Conservation (phyloP, 1,140 invertebrate species). For the Centruroides sculpturatus region DNA sequence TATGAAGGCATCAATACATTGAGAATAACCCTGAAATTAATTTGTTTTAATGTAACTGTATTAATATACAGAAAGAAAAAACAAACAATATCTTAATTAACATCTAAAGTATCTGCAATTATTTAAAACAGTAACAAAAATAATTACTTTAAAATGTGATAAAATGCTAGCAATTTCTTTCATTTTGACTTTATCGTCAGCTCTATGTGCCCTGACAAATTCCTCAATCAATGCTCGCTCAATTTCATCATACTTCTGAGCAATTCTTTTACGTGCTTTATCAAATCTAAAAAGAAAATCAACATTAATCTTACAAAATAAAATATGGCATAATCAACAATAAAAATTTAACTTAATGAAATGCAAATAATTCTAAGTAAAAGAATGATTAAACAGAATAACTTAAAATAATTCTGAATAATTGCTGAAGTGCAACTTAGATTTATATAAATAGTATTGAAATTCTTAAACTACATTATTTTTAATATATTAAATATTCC, state of each 20-base stretch:
- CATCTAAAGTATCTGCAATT: too few species aligned
- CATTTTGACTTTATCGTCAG: slow-evolving; percentile 74
- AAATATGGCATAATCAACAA: background rate
- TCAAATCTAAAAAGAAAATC: slow-evolving; percentile 48
- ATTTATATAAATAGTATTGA: too few species aligned
- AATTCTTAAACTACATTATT: too few species aligned
- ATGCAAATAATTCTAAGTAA: too few species aligned
- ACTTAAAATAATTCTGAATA: too few species aligned
- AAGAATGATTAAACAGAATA: too few species aligned
- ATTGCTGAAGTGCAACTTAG: too few species aligned
- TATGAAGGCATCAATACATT: slow-evolving; percentile 93
- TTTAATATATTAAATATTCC: too few species aligned
- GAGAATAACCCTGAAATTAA: slow-evolving; percentile 57
- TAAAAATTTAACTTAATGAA: background rate
- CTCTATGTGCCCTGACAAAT: slow-evolving; percentile 70
- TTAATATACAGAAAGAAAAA: background rate
- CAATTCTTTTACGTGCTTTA: slow-evolving; percentile 74
- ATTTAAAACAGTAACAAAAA: background rate
- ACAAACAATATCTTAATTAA: too few species aligned
- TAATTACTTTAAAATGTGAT: slow-evolving; percentile 68
- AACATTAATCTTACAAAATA: slow-evolving; percentile 13
- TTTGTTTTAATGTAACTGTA: background rate
- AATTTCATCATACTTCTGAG: slow-evolving; percentile 88
- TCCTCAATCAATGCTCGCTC: slow-evolving; percentile 87
- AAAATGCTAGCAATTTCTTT: slow-evolving; percentile 81